phyloP scores from a whole-genome alignment of 2,113 vertebrate genomes.

The Forbesichthys papilliferus region DNA sequence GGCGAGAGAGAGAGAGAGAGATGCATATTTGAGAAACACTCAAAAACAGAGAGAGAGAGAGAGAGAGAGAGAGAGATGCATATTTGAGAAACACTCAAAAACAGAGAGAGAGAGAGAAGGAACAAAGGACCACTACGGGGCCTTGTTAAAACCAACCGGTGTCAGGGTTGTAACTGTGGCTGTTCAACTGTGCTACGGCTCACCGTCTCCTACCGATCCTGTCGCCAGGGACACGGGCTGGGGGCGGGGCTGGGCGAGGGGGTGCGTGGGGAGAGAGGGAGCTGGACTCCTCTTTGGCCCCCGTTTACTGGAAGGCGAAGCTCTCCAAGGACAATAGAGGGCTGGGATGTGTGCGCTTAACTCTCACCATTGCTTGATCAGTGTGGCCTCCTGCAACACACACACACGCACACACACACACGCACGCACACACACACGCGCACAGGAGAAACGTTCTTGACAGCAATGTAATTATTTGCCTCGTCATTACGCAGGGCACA shows the following conservation, averaged over 20 bases:
- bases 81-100: neutral
- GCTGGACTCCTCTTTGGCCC: conserved; percentile 42
- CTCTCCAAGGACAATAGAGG: conserved; percentile 71
- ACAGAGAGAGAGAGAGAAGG: conserved; percentile 22
- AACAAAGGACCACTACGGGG: conserved; percentile 51
- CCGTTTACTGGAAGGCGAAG: conserved; percentile 76
- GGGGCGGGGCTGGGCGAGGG: conserved; percentile 25
- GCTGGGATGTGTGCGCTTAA: conserved; percentile 58
- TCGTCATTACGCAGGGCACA: neutral
- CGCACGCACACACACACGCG: neutral
- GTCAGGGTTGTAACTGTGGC: conserved; percentile 54
- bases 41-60: conserved; percentile 39
- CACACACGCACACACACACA: neutral
- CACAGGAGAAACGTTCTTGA: neutral
- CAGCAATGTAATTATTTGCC: conserved; percentile 33
- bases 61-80: neutral
- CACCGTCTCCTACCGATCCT: conserved; percentile 59
- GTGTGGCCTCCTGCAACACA: conserved; percentile 41
- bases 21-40: conserved; percentile 31
- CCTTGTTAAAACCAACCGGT: conserved; percentile 60
- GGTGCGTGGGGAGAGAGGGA: neutral
- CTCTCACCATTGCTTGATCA: conserved; percentile 49
- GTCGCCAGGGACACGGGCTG: conserved; percentile 46
- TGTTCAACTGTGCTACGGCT: conserved; percentile 54
- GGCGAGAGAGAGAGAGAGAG: conserved; percentile 28